Conservation (phyloP, 64 coral and sea anemone genomes). For the Stichodactyla mertensii region DNA sequence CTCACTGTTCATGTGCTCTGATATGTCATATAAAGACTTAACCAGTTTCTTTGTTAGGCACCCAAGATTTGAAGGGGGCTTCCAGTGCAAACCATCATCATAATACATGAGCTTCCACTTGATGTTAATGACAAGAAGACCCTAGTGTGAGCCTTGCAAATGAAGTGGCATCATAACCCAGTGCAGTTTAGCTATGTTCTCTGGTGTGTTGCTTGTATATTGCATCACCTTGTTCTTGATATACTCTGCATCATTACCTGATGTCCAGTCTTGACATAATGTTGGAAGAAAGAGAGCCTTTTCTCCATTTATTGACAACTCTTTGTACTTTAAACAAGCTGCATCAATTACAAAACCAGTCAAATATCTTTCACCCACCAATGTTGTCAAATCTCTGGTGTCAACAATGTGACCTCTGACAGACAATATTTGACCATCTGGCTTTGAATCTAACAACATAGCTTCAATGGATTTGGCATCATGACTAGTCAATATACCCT, state of each 20-base stretch:
- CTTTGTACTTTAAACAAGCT: slow-evolving; percentile 3
- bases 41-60: too few relatives aligned
- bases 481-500: too few relatives aligned
- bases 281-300: not conserved
- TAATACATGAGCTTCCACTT: not conserved
- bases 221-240: not conserved
- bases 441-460: too few relatives aligned
- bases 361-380: not conserved
- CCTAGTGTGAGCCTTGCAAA: not conserved
- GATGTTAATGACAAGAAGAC: slow-evolving; percentile 15
- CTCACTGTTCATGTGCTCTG: too few relatives aligned
- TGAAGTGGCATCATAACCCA: slow-evolving; percentile 1
- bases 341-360: slow-evolving; percentile 14
- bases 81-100: not conserved
- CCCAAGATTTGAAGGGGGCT: too few relatives aligned
- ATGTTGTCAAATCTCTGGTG: not conserved
- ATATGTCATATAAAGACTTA: too few relatives aligned
- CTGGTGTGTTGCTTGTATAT: not conserved
- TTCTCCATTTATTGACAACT: not conserved
- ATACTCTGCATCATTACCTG: not conserved
- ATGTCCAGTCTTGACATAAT: too few relatives aligned
- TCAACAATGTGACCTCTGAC: not conserved
- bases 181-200: not conserved
- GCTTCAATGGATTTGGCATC: too few relatives aligned
- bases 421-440: not conserved